Conservation (phyloP, 2,888 invertebrate genomes). For the Xestoiulus laeticollis region DNA sequence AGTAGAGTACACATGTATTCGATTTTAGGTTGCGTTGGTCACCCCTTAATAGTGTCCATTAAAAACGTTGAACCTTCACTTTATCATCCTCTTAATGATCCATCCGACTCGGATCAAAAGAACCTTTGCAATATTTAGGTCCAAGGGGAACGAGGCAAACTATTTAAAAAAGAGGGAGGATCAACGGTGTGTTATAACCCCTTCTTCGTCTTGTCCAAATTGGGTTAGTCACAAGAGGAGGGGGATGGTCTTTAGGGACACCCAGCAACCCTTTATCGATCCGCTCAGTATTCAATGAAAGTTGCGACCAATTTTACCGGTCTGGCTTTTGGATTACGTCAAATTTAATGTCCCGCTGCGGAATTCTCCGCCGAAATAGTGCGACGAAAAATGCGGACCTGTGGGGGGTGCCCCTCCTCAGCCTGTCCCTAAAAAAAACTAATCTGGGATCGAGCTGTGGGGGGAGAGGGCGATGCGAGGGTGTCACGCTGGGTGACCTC, state of each 20-base stretch:
- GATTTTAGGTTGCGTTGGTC: too few species aligned
- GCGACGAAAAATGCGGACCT: background rate
- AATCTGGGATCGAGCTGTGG: background rate
- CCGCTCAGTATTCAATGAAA: background rate
- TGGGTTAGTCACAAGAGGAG: background rate
- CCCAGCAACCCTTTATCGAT: slow-evolving; percentile 16
- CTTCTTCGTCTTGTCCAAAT: background rate
- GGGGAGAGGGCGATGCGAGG: background rate
- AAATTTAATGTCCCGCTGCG: slow-evolving; percentile 12
- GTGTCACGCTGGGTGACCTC: slow-evolving; percentile 22
- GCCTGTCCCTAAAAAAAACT: background rate
- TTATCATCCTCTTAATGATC: too few species aligned
- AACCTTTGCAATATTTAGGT: background rate
- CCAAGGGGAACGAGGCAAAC: background rate
- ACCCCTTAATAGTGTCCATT: too few species aligned
- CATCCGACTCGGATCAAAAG: too few species aligned
- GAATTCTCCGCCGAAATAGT: background rate
- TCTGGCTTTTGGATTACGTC: background rate
- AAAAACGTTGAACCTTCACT: too few species aligned
- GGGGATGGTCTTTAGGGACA: slow-evolving; percentile 8
- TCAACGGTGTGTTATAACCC: background rate
- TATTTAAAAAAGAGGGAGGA: background rate
- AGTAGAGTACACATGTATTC: too few species aligned
- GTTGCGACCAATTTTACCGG: background rate
- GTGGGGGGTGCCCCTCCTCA: background rate